Evolutionary conservation across 1,140 invertebrate species (phyloP), one percentile per base, ranked within the genome.

Genomic region (Hylaeus volcanicus): DNA sequence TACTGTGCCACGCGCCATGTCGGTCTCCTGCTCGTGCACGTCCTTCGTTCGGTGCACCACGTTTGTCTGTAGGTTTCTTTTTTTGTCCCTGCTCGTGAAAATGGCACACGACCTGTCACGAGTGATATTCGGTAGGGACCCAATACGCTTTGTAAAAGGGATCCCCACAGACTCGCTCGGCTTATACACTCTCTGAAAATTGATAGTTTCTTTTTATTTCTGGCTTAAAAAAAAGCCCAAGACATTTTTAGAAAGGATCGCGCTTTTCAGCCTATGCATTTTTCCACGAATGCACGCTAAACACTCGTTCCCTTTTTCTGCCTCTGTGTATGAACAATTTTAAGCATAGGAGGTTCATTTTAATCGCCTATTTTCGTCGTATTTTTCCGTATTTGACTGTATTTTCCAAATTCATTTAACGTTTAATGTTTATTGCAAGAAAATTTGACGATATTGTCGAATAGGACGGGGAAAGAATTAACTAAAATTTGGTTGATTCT

Each of bases 1-100:
- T 89, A 80, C 76, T 43, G 85, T 90, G 89, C 89, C 91, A 91
- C 91, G 91, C 92, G 91, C 90, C 91, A 92, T 93, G 87, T 89
- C 90, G 81, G 76, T 69, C 79, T 85, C 77, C 66, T 87, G 80
- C 81, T 83, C 72, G 82, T 86, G 88, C 91, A 92, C 89, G 91
- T 92, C 89, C 84, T 84, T 88, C 87, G 82, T 82, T 84, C 74
- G 58, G 79, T 78, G 85, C 83, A 85, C 74, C 72, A 61, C 76
- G 64, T 84, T 86, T 51, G 63, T 80, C 69, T 39, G 61, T 79
- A 37, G 55, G 55, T 70, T 74, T 77, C 78, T 80, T 73, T 82
- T 82, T 78, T 82, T 68, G 53, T 48, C 60, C 60, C 41, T 15
- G 45, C 37, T 66, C 55, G 37, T 64, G 56, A 74, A 74, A 83